phyloP scores from a whole-genome alignment of 2,113 vertebrate species.

The Apeltes quadracus region DNA sequence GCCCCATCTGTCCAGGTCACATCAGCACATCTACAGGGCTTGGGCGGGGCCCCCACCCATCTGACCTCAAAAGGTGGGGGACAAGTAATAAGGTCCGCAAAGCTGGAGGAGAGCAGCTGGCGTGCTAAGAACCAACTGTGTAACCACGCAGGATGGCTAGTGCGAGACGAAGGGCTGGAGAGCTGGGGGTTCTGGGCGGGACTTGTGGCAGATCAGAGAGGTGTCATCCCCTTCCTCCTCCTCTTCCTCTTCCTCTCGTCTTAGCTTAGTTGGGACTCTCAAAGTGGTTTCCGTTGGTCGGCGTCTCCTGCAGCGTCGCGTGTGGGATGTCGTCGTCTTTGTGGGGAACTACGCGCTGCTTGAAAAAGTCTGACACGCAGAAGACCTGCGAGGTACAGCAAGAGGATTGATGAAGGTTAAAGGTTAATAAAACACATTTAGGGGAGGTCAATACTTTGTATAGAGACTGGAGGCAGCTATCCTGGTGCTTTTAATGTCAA shows the following conservation, averaged over 20 bases:
- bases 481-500: background rate
- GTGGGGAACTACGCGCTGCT: conserved; percentile 72
- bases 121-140: conserved; percentile 7
- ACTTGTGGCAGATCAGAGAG: conserved; percentile 30
- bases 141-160: conserved; percentile 38
- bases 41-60: conserved; percentile 4
- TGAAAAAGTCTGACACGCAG: conserved; percentile 95
- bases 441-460: background rate
- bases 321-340: conserved; percentile 85
- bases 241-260: conserved; percentile 33
- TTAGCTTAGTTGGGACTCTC: conserved; percentile 84
- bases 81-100: conserved; percentile 8
- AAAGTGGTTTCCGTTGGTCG: conserved; percentile 90
- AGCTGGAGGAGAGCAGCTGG: background rate
- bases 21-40: conserved; percentile 1
- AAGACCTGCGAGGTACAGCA: conserved; percentile 78
- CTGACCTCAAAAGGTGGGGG: background rate
- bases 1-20: conserved; percentile 11
- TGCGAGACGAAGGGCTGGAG: conserved; percentile 31
- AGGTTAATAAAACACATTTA: background rate
- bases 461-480: background rate
- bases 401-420: background rate
- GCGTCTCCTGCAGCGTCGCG: conserved; percentile 88
- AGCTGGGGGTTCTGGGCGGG: conserved; percentile 49
- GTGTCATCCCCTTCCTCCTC: conserved; percentile 7